phyloP scores from a whole-genome alignment of 1,140 invertebrate species.

The Caligus rogercresseyi region DNA sequence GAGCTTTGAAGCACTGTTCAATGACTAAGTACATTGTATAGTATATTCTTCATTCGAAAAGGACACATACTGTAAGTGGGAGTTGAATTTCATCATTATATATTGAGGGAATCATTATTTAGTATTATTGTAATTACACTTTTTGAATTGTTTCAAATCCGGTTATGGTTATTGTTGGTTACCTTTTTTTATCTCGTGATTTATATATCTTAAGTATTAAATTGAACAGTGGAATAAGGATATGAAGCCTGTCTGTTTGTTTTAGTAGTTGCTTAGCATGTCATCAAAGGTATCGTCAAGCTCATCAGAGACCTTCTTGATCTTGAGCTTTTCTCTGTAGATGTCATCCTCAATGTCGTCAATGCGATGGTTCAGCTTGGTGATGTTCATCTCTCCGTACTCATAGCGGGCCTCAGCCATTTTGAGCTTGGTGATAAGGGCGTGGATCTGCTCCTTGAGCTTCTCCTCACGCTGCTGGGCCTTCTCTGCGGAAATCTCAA shows the following conservation, averaged over 20 bases:
- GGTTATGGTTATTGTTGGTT: no score
- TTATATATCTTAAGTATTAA: neutral
- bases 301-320: neutral
- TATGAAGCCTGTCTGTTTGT: neutral
- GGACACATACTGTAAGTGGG: no score
- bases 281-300: constrained; percentile 7
- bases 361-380: constrained; percentile 6
- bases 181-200: no score
- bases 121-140: no score
- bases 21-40: no score
- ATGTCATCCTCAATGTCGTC: constrained; percentile 12
- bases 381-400: constrained; percentile 15
- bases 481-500: constrained; percentile 3
- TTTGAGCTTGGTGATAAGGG: neutral
- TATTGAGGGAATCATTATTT: no score
- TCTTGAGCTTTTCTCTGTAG: constrained; percentile 2
- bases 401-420: neutral
- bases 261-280: constrained; percentile 4
- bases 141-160: no score
- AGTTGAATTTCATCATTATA: no score
- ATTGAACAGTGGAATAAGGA: neutral
- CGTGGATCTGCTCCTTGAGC: constrained; percentile 1
- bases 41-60: no score
- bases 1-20: no score
- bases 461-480: neutral